A percentile compares a stretch with the other conserved stretches of the same genome.
phyloP scores from a whole-genome alignment of 2,888 invertebrate genomes.

The Orchestes rusci region DNA sequence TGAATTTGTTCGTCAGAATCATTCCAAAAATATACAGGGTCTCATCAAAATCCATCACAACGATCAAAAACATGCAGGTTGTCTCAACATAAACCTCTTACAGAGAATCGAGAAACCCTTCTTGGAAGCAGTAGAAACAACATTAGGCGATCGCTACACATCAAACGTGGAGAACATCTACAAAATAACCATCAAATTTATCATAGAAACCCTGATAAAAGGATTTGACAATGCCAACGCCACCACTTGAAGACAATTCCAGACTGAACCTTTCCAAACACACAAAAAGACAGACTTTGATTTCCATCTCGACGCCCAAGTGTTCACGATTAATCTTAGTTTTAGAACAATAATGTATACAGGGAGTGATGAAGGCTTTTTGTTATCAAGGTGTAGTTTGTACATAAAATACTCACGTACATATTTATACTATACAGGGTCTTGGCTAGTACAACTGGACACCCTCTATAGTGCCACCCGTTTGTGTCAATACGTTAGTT shows the following conservation, averaged over 20 bases:
- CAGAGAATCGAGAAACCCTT: constrained; percentile 90
- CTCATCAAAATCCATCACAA: too few species aligned
- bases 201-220: constrained; percentile 73
- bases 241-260: constrained; percentile 28
- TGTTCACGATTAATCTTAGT: neutral
- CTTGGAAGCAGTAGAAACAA: constrained; percentile 75
- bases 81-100: too few species aligned
- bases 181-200: constrained; percentile 79
- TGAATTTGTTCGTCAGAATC: too few species aligned
- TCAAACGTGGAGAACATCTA: constrained; percentile 86
- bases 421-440: too few species aligned
- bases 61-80: too few species aligned
- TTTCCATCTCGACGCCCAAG: constrained; percentile 1
- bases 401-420: too few species aligned
- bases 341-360: neutral
- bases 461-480: too few species aligned
- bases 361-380: too few species aligned
- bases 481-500: constrained; percentile 2
- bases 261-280: too few species aligned
- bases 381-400: too few species aligned
- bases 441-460: too few species aligned
- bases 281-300: constrained; percentile 13
- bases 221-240: constrained; percentile 59
- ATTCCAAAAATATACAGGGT: too few species aligned
- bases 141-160: constrained; percentile 81